Conservation (phyloP, 2,797 vertebrate genomes). For the Peromyscus eremicus region DNA sequence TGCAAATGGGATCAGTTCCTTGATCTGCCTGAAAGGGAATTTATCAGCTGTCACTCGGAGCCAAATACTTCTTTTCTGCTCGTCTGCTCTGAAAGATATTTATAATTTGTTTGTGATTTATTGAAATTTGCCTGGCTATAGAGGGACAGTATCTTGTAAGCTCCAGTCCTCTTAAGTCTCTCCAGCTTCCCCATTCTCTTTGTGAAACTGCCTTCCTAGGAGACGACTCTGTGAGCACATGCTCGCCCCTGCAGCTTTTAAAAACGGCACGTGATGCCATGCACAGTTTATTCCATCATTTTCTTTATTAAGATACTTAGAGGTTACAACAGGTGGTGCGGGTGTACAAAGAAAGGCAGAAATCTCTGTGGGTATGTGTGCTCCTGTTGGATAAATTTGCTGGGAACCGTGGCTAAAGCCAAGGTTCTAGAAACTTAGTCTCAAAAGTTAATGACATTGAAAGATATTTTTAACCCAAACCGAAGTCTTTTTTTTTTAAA, state of each 20-base stretch:
- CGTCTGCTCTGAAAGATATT: constrained; percentile 56
- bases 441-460: constrained; percentile 39
- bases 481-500: constrained; percentile 8
- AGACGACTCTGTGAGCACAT: not conserved
- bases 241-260: constrained; percentile 17
- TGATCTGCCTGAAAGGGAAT: constrained; percentile 55
- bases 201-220: constrained; percentile 36
- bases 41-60: constrained; percentile 58
- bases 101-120: constrained; percentile 72
- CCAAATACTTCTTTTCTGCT: constrained; percentile 65
- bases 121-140: constrained; percentile 58
- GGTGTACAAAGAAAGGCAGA: not conserved
- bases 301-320: constrained; percentile 52
- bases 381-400: constrained; percentile 42
- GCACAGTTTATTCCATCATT: constrained; percentile 3
- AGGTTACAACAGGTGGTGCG: not conserved
- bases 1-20: constrained; percentile 53
- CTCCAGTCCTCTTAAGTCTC: not conserved
- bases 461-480: constrained; percentile 43
- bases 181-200: not conserved
- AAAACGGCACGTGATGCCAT: not conserved
- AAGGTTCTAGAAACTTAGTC: constrained; percentile 39
- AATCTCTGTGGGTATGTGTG: not conserved
- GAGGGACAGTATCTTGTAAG: constrained; percentile 19
- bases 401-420: constrained; percentile 18